A percentile compares a stretch with the other conserved stretches of the same genome.
These are phyloP conservation scores for Philonicus albiceps DNA, from an alignment of 2,888 invertebrate genomes.

Conservation along the genomic window DNA sequence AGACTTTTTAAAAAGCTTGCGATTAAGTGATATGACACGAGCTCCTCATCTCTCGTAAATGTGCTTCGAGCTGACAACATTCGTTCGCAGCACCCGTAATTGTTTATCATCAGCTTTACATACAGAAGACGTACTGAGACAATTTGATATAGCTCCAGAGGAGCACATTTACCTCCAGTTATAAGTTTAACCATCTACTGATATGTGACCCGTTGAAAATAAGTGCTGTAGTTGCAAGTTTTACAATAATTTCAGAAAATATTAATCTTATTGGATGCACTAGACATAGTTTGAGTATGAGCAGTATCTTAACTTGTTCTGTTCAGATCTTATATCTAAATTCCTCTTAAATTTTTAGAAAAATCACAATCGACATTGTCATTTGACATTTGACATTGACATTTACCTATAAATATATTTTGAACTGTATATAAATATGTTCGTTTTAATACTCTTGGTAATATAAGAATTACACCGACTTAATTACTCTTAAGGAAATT, in stretches of 20 bases:
- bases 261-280: too few relatives aligned
- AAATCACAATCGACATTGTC: background rate
- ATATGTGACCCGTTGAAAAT: background rate
- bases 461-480: background rate
- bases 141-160: constrained; percentile 22
- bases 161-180: background rate
- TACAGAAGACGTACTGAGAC: background rate
- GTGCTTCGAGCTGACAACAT: background rate
- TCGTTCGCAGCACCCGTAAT: background rate
- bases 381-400: too few relatives aligned
- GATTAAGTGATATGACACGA: constrained; percentile 42
- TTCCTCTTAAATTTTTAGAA: too few relatives aligned
- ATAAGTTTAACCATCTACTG: background rate
- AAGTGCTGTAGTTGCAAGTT: too few relatives aligned
- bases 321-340: too few relatives aligned
- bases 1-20: background rate
- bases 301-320: too few relatives aligned
- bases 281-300: too few relatives aligned
- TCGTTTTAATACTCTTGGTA: background rate
- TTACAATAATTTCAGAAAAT: too few relatives aligned
- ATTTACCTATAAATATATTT: too few relatives aligned
- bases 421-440: background rate
- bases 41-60: background rate
- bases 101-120: constrained; percentile 12
- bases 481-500: background rate